Conservation (phyloP, 2,888 invertebrate genomes). For the Acleris cristana region DNA sequence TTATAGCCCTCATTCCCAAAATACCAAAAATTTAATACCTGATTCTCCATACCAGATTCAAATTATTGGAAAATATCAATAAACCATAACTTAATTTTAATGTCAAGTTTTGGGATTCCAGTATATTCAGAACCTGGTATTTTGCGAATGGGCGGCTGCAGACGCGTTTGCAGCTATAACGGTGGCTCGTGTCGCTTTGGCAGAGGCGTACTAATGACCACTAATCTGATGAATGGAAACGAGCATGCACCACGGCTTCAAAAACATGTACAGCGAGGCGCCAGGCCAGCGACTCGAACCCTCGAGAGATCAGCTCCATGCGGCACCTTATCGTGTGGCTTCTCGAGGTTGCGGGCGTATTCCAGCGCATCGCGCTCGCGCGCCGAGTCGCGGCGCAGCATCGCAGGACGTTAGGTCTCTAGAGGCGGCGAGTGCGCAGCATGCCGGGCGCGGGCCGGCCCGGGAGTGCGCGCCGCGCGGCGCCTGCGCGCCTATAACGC, state of each 20-base stretch:
- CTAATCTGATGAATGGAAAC: not conserved
- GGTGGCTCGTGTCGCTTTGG: not conserved
- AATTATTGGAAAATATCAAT: too few relatives aligned
- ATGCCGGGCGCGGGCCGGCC: too few relatives aligned
- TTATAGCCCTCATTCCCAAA: too few relatives aligned
- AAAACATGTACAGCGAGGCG: slow-evolving; percentile 1
- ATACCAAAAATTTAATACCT: too few relatives aligned
- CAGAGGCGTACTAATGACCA: too few relatives aligned
- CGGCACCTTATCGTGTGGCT: slow-evolving; percentile 10
- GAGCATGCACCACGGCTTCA: slow-evolving; percentile 7
- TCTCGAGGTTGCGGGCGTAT: slow-evolving; percentile 16
- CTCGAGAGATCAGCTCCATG: slow-evolving; percentile 27
- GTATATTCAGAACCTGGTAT: too few relatives aligned
- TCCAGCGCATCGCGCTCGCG: slow-evolving; percentile 30
- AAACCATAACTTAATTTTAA: too few relatives aligned
- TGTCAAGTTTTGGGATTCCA: too few relatives aligned
- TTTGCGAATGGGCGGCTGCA: too few relatives aligned
- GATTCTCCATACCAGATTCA: too few relatives aligned
- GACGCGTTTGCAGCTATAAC: too few relatives aligned
- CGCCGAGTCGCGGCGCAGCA: slow-evolving; percentile 29
- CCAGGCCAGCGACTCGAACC: slow-evolving; percentile 23
- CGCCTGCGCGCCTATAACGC: slow-evolving; percentile 4
- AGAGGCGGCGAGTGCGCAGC: too few relatives aligned
- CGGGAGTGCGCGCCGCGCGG: slow-evolving; percentile 4
- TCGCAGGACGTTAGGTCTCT: not conserved